Conservation (phyloP, 1,140 invertebrate genomes). For the Coelopa frigida region DNA sequence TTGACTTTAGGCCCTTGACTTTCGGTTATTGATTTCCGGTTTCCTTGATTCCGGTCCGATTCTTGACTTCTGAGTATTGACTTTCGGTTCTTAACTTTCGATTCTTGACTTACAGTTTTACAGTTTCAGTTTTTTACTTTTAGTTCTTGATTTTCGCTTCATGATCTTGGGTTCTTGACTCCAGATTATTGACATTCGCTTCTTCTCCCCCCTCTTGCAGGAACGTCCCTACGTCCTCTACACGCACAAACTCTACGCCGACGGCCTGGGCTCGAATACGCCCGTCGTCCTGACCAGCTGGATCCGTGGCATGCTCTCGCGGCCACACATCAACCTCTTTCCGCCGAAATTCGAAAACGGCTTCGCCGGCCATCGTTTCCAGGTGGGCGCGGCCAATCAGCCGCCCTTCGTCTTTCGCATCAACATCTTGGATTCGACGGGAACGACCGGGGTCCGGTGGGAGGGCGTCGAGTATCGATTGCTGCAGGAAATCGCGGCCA, state of each 20-base stretch:
- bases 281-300: constrained; percentile 59
- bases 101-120: too few species aligned
- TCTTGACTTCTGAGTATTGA: too few species aligned
- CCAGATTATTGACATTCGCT: too few species aligned
- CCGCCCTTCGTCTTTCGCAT: constrained; percentile 63
- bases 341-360: constrained; percentile 57
- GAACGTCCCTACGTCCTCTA: constrained; percentile 61
- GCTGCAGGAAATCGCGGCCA: constrained; percentile 51
- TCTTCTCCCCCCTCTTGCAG: constrained; percentile 35
- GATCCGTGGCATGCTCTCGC: constrained; percentile 54
- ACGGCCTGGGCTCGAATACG: constrained; percentile 58
- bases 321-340: constrained; percentile 55
- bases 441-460: constrained; percentile 26
- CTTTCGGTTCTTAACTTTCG: too few species aligned
- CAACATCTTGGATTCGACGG: constrained; percentile 39
- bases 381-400: constrained; percentile 56
- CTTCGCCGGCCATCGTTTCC: constrained; percentile 63
- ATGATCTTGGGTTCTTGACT: too few species aligned
- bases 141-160: too few species aligned
- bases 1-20: too few species aligned
- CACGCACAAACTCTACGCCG: constrained; percentile 60
- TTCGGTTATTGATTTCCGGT: too few species aligned
- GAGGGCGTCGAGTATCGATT: constrained; percentile 63
- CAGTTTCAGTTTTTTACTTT: too few species aligned
- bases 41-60: too few species aligned